Evolutionary conservation across 2,888 invertebrate genomes (phyloP).

Genomic region (Prostheceraeus crozeri): DNA sequence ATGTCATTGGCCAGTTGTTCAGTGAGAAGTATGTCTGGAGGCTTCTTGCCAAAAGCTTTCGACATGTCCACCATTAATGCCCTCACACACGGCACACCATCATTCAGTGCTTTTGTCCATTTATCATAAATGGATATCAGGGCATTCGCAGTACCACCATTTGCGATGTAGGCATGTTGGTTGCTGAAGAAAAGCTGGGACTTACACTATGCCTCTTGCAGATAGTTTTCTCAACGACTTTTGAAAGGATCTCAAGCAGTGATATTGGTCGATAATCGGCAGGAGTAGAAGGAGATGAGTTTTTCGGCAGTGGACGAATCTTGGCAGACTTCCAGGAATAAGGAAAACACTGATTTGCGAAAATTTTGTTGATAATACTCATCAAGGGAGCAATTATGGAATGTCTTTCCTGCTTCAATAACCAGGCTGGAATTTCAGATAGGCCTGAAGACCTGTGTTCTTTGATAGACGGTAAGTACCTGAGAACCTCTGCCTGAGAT

Average conservation of each 20-base stretch:
- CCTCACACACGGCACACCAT: constrained; percentile 12
- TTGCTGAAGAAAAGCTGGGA: constrained; percentile 6
- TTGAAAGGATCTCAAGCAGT: constrained; percentile 16
- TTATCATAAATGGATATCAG: constrained; percentile 23
- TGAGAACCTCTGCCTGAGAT: not conserved
- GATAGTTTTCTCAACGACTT: constrained; percentile 3
- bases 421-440: constrained; percentile 10
- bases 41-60: constrained; percentile 7
- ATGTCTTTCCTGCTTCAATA: constrained; percentile 2
- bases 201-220: constrained; percentile 12
- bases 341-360: constrained; percentile 2
- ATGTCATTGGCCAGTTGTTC: not conserved
- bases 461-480: constrained; percentile 3
- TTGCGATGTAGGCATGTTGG: constrained; percentile 19
- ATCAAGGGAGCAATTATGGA: constrained; percentile 14
- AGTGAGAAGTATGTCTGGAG: not conserved
- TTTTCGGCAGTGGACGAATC: constrained; percentile 14
- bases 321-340: constrained; percentile 2
- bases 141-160: constrained; percentile 19
- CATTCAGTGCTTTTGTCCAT: constrained; percentile 8
- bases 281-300: constrained; percentile 9
- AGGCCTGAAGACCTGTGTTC: constrained; percentile 6
- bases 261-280: constrained; percentile 13
- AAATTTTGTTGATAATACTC: constrained; percentile 18
- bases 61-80: constrained; percentile 21